Evolutionary conservation across 2,113 vertebrate genomes (phyloP).

Genomic region (Pomatostomus ruficeps): DNA sequence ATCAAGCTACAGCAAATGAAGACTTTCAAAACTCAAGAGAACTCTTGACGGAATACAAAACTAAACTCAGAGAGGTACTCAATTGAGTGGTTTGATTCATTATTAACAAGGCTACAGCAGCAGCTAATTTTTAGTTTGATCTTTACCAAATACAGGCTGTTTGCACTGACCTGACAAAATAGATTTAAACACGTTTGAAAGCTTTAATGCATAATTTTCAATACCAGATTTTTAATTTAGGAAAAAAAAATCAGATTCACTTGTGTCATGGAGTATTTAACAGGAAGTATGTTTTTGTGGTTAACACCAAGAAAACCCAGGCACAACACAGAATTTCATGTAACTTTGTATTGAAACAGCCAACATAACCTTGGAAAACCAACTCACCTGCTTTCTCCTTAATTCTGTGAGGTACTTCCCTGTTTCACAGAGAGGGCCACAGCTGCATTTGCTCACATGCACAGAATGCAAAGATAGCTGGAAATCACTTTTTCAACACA

Average conservation of each 20-base stretch:
- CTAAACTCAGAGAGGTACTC: not conserved
- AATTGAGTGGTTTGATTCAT: not conserved
- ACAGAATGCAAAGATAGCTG: not conserved
- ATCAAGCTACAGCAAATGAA: not conserved
- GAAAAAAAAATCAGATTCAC: not conserved
- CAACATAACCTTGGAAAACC: not conserved
- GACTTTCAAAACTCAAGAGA: not conserved
- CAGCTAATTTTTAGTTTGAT: not conserved
- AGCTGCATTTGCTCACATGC: not conserved
- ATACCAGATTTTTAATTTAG: not conserved
- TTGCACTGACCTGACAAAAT: not conserved
- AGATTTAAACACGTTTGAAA: not conserved
- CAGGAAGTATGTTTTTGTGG: not conserved
- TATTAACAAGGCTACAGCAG: not conserved
- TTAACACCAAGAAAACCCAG: not conserved
- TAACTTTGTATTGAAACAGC: not conserved
- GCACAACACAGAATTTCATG: not conserved
- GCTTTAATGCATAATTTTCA: not conserved
- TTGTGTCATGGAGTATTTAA: fast-evolving
- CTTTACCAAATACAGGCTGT: not conserved
- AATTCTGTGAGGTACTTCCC: not conserved
- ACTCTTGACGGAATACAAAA: not conserved
- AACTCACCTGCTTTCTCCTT: not conserved
- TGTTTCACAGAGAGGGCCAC: not conserved
- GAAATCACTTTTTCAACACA: not conserved